Conservation (phyloP, 2,888 invertebrate genomes). For the Crioceris asparagi region DNA sequence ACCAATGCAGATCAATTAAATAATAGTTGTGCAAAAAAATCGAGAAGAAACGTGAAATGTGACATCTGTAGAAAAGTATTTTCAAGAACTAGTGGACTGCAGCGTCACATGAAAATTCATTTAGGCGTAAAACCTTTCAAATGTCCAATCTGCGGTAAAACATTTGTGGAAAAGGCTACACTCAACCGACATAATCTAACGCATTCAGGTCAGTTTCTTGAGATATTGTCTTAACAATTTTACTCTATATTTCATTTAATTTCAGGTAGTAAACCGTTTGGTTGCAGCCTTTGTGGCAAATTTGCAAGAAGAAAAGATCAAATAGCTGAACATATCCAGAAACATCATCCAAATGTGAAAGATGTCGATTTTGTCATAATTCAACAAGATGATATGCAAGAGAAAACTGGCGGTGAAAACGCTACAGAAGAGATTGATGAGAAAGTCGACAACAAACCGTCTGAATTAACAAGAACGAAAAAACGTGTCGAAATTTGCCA, state of each 20-base stretch:
- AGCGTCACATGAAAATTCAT: slow-evolving; percentile 13
- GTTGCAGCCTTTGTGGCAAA: slow-evolving; percentile 15
- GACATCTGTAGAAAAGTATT: slow-evolving; percentile 14
- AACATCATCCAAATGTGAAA: slow-evolving; percentile 13
- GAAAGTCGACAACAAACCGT: background rate
- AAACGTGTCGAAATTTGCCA: slow-evolving; percentile 13
- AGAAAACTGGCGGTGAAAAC: background rate
- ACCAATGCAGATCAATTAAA: too few species aligned
- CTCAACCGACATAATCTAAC: slow-evolving; percentile 14
- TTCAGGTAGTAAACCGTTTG: slow-evolving; percentile 15
- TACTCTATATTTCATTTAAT: background rate
- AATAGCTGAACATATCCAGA: slow-evolving; percentile 14
- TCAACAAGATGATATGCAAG: slow-evolving; percentile 6
- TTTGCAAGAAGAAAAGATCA: slow-evolving; percentile 12
- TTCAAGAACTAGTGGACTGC: slow-evolving; percentile 9
- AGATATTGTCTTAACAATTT: background rate
- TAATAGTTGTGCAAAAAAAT: too few species aligned
- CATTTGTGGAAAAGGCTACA: slow-evolving; percentile 13
- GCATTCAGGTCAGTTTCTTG: slow-evolving; percentile 10
- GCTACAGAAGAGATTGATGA: background rate
- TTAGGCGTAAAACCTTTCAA: slow-evolving; percentile 13
- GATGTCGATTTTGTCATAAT: slow-evolving; percentile 11
- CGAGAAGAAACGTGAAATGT: slow-evolving; percentile 7
- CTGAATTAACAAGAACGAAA: slow-evolving; percentile 1
- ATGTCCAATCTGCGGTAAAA: slow-evolving; percentile 13